These are phyloP conservation scores for Neotoxoptera formosana DNA, from an alignment of 1,140 invertebrate species.

Conservation along the genomic window DNA sequence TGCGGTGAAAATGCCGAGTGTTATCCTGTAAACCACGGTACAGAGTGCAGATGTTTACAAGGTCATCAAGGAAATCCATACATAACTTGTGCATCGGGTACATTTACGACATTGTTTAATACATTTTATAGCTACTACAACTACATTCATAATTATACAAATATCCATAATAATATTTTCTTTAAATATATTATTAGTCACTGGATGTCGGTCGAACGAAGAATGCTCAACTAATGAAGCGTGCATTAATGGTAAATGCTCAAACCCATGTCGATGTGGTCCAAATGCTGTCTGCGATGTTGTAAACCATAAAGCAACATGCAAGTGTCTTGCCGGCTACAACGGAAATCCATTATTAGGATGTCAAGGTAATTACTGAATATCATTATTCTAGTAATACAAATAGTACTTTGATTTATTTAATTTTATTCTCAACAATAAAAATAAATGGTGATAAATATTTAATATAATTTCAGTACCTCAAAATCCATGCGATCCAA, in stretches of 20 bases:
- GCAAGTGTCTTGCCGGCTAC: constrained; percentile 80
- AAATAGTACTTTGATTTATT: not conserved
- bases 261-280: constrained; percentile 79
- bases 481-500: constrained; percentile 78
- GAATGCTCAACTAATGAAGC: constrained; percentile 76
- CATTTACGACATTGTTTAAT: not conserved
- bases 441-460: not conserved
- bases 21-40: constrained; percentile 76
- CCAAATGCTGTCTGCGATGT: constrained; percentile 80
- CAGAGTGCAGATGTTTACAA: constrained; percentile 78
- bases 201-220: constrained; percentile 73
- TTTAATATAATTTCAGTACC: constrained; percentile 64
- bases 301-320: constrained; percentile 74
- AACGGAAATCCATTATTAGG: constrained; percentile 73
- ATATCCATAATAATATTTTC: constrained; percentile 35
- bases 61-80: constrained; percentile 83
- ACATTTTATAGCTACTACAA: not conserved
- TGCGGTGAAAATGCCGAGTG: constrained; percentile 88
- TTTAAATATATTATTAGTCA: constrained; percentile 64
- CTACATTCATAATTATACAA: not conserved
- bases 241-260: constrained; percentile 77
- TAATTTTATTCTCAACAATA: not conserved
- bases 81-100: constrained; percentile 73
- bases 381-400: not conserved
- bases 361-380: constrained; percentile 61